These are phyloP conservation scores for Oophaga pumilio DNA, from an alignment of 2,113 vertebrate species.

Conservation along the genomic window DNA sequence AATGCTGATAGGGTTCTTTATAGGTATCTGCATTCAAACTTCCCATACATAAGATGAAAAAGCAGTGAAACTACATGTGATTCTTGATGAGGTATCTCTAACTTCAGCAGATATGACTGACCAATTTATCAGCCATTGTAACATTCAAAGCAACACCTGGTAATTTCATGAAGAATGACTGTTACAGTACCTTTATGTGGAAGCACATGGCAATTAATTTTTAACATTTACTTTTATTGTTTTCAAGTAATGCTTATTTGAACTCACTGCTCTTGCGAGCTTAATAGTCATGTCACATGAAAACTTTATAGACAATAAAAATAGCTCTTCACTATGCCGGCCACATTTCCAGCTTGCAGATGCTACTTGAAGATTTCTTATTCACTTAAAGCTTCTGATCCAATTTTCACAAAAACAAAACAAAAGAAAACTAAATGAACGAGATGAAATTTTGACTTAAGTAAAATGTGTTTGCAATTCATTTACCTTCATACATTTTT, in stretches of 20 bases:
- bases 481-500: background rate
- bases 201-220: background rate
- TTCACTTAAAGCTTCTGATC: background rate
- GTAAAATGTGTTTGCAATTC: background rate
- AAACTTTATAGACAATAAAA: slow-evolving; percentile 16
- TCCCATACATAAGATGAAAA: background rate
- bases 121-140: background rate
- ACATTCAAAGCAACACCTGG: background rate
- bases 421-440: background rate
- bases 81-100: background rate
- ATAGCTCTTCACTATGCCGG: background rate
- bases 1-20: no score
- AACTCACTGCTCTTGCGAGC: background rate
- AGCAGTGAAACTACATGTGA: no score
- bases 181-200: background rate
- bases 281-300: background rate
- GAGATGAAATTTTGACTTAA: background rate
- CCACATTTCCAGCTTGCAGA: background rate
- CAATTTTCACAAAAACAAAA: background rate
- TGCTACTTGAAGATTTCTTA: background rate
- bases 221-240: background rate
- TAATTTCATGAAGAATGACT: background rate
- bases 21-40: background rate
- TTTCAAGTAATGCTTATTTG: background rate
- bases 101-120: background rate